Base-by-base conservation (phyloP, 2,797 vertebrate genomes). In the Cheirogaleus major region DNA sequence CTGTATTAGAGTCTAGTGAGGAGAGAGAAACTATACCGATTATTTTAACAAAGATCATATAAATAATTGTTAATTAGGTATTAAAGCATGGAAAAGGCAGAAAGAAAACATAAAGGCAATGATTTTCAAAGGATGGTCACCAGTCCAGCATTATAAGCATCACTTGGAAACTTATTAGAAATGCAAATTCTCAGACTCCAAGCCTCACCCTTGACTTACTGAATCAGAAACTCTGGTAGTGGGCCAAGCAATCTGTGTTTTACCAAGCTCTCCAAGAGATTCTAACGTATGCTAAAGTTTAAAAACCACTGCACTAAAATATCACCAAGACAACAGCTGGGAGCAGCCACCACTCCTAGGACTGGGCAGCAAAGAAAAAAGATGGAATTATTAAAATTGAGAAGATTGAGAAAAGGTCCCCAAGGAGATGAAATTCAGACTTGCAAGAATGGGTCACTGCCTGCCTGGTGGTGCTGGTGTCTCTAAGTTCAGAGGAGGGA, bases 341-440 rank as follows among this genome's bases (percentile, higher is more conserved):
- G 85, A 89, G 32, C 23, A 87, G 35, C 57, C 32, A 70, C 25
- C 50, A 48, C 30, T 92, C 48, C 23, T 75, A 57, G 41, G 48
- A 48, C 48, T 69, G 43, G 38, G 43, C 41, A 92, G 80, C 27
- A 76, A 70, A 81, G 25, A 38, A 84, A 80, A 95, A 17, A 59
- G 35, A 72, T 63, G 13, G 43, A 72, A 63, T 92, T 93, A 91
- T 70, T 86, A 78, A 93, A 94, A 57, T 55, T 48, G 55, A 96
- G 57, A 73, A 75, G 57, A 61, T 7, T 61, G 32, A 65, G 25
- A 65, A 84, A 85, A 59, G 43, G 27, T 48, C 48, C 41, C 52
- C 3, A 35, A 25, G 5, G 17, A 48, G 30, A 35, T 69, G 38
- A 89, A 73, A 84, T 59, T 78, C 76, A 69, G 43, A 48, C 25